These are phyloP conservation scores for Dasypolia templi DNA, from an alignment of 2,888 invertebrate species.

Conservation along the genomic window DNA sequence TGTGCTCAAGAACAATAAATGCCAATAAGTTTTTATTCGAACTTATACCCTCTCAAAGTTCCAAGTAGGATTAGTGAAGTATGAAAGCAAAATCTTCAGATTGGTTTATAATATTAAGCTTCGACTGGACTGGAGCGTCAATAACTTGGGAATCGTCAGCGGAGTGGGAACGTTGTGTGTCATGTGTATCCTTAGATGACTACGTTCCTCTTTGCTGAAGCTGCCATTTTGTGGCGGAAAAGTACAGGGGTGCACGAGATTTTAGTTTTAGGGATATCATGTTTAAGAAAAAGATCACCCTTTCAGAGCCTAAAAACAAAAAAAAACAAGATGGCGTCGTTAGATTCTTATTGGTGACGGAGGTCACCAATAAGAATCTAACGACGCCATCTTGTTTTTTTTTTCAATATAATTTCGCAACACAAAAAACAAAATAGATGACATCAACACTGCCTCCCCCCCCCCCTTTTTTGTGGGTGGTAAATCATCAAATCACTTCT, in stretches of 20 bases:
- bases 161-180: too few relatives aligned
- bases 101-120: constrained; percentile 13
- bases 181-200: not conserved
- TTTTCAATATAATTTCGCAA: not conserved
- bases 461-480: too few relatives aligned
- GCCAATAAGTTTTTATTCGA: constrained; percentile 52
- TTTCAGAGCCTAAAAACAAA: too few relatives aligned
- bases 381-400: not conserved
- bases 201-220: not conserved
- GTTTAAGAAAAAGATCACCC: too few relatives aligned
- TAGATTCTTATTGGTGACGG: too few relatives aligned
- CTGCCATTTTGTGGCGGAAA: not conserved
- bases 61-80: constrained; percentile 23
- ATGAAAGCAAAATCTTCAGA: not conserved
- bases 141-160: not conserved
- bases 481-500: too few relatives aligned
- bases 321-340: too few relatives aligned
- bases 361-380: too few relatives aligned
- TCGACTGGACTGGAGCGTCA: not conserved
- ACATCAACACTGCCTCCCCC: too few relatives aligned
- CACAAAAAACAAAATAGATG: too few relatives aligned
- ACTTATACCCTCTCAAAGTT: constrained; percentile 37
- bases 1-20: constrained; percentile 47
- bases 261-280: not conserved
- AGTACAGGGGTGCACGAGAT: not conserved